Base-by-base conservation (phyloP, 1,140 invertebrate species). In the Triops longicaudatus region DNA sequence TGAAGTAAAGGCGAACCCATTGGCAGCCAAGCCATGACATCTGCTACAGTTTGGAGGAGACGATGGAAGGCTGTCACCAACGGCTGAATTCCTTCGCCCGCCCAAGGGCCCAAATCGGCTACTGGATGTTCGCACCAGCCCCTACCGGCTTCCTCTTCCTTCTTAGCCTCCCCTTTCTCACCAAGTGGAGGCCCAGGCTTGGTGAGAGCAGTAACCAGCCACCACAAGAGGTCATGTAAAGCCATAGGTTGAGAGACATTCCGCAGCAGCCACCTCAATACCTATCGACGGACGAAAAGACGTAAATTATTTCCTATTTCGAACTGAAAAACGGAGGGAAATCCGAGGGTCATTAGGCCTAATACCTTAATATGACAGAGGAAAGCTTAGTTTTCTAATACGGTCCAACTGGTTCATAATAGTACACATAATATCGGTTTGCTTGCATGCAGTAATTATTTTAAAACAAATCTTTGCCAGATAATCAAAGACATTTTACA, bases 161-260 rank as follows among this genome's bases (percentile, higher is more conserved):
- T 82, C 76, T 84, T 83, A 71, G 80, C 80, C 12, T 82, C 83
- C n/a, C 83, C 81, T 37, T 81, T 82, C 26, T 81, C 80, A 27
- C 84, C 83, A 11, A 80, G 82, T 78, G 76, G 84, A 14, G 22
- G 80, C 22, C 90, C 87, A 6, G 50, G 50, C 17, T 63, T 63
- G 7, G 88, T 89, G 26, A 95, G 84, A 10, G 89, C 85, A 22
- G 86, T 89, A 1, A 94, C 92, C 81, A 98, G 96, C 92, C 94
- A 97, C 96, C 96, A 98, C 78, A 98, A 88, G 0, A 98, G 86
- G 84, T 98, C 96, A 82, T 98, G 96, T 10, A 98, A 86, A 83
- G 92, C 93, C 9, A 91, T 90, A 7, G 95, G 91, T 83, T 97
- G 93, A 0, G 94, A 96, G 1, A 98, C 94, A 78, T 91, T 94